Evolutionary conservation across 1,140 invertebrate species (phyloP), one percentile per base, ranked within the genome.

Genomic region (Mesaphorura yosii): DNA sequence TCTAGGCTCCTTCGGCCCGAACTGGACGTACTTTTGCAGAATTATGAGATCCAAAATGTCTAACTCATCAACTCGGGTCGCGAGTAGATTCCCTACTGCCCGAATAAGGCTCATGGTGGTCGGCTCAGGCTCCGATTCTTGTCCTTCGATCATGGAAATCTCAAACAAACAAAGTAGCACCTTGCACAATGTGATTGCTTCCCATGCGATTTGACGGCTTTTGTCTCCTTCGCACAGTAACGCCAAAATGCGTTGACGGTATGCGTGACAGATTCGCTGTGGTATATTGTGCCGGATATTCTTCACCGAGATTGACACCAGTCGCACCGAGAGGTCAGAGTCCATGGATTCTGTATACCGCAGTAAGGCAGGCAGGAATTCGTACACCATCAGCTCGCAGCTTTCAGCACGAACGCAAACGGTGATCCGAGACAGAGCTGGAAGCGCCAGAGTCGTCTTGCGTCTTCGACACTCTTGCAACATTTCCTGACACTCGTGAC

Each of bases 351-450:
- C n/a, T n/a, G n/a, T n/a, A n/a, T n/a, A n/a, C n/a, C n/a, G n/a
- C n/a, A n/a, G n/a, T n/a, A n/a, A n/a, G n/a, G n/a, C n/a, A n/a
- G n/a, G n/a, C n/a, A n/a, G n/a, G n/a, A n/a, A n/a, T n/a, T n/a
- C n/a, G 20, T 34, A 49, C 31, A 34, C 22, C 19, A 34, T 7
- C 5, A 20, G 27, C n/a, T 49, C 47, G n/a, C 50, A 20, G 14
- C 46, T 25, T 47, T 53, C 46, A 15, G 38, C 19, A 26, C 48
- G 17, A 23, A 58, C 25, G 27, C 31, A 26, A 19, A 64, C 53
- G 27, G 31, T 46, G 17, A 62, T n/a, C 12, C 60, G 47, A 19
- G 58, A 56, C 14, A 64, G 20, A 6, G 58, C 55, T 12, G 55
- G 34, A 5, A 64, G 41, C 6, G 31, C 19, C 1, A 63, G 27